Conservation (phyloP, 2,797 vertebrate species). For the Eurystomus glaucurus region DNA sequence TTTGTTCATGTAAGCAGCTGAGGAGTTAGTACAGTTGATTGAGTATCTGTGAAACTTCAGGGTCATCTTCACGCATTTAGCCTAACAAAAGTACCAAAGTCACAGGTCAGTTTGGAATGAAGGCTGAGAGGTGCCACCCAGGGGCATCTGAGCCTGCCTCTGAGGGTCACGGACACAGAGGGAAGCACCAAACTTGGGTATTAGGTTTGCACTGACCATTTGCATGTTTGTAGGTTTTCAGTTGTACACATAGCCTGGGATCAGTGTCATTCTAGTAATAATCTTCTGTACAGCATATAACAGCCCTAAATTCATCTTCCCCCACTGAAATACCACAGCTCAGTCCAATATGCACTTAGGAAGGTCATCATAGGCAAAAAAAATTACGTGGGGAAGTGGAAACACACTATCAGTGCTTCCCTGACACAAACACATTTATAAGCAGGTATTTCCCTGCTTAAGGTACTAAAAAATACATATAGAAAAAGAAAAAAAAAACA, state of each 20-base stretch:
- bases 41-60: neutral
- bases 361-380: neutral
- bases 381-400: neutral
- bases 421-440: neutral
- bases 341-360: neutral
- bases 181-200: neutral
- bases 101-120: rapidly evolving
- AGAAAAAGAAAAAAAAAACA: neutral
- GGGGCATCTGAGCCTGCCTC: neutral
- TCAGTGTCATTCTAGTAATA: neutral
- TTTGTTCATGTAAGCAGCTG: neutral
- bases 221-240: neutral
- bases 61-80: neutral
- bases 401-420: neutral
- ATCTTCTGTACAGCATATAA: neutral
- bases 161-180: neutral
- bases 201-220: neutral
- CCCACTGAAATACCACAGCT: slow-evolving; percentile 24
- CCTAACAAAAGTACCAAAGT: neutral
- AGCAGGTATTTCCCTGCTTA: neutral
- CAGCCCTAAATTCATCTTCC: neutral
- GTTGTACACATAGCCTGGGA: neutral
- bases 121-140: neutral
- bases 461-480: neutral
- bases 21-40: rapidly evolving